Conservation (phyloP, 2,113 vertebrate species). For the Nycticebus coucang region DNA sequence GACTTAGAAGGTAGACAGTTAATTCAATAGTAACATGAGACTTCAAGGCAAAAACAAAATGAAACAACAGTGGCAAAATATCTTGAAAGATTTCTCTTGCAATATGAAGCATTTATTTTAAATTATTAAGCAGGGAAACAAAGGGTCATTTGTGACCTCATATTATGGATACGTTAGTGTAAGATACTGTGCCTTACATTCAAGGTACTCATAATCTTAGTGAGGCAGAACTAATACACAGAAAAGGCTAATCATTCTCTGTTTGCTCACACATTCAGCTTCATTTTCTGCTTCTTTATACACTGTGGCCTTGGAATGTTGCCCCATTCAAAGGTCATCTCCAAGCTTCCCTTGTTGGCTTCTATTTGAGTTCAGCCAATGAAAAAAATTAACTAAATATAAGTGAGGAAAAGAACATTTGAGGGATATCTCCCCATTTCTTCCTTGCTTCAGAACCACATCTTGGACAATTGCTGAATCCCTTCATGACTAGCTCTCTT, state of each 20-base stretch:
- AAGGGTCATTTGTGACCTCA: neutral
- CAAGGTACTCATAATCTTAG: neutral
- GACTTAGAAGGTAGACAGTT: neutral
- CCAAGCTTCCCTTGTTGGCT: neutral
- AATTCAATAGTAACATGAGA: slow-evolving; percentile 16
- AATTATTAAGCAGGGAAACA: neutral
- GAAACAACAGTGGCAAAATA: neutral
- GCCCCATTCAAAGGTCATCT: neutral
- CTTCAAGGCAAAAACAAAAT: neutral
- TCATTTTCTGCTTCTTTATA: slow-evolving; percentile 1
- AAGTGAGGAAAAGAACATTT: neutral
- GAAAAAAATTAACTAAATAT: neutral
- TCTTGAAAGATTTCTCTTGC: neutral
- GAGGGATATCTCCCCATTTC: neutral
- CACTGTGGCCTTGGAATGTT: neutral
- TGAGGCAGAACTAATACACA: neutral
- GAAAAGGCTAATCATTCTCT: neutral
- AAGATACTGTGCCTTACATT: neutral
- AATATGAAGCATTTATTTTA: neutral
- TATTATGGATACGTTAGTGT: neutral
- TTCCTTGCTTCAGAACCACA: neutral
- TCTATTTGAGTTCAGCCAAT: neutral
- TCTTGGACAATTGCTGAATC: neutral
- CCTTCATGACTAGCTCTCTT: neutral
- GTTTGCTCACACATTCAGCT: neutral